These are phyloP conservation scores for Semotilus atromaculatus DNA, from an alignment of 2,797 vertebrate species.

Conservation along the genomic window DNA sequence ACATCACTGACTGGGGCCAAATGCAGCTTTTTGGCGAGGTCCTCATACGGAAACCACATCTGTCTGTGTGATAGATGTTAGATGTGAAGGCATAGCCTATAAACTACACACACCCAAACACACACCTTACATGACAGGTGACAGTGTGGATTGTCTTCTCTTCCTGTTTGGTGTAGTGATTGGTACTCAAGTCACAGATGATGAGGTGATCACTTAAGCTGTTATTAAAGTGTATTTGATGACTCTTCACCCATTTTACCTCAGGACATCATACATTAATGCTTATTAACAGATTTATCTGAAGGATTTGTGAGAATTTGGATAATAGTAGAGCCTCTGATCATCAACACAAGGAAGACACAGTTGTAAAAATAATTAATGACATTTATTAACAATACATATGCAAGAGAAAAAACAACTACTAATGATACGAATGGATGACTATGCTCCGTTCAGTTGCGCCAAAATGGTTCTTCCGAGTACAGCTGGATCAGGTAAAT, in stretches of 20 bases:
- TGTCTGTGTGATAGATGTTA: conserved; percentile 45
- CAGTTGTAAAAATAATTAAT: neutral
- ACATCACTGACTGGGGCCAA: conserved; percentile 60
- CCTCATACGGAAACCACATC: conserved; percentile 40
- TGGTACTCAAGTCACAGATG: neutral
- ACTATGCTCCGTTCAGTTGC: no score
- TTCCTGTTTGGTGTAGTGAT: neutral
- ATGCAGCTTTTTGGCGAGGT: conserved; percentile 55
- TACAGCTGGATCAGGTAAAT: neutral
- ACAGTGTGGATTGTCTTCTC: neutral
- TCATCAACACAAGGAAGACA: neutral
- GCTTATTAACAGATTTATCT: neutral
- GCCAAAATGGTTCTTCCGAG: neutral
- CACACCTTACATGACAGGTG: conserved; percentile 15
- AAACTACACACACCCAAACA: conserved; percentile 28
- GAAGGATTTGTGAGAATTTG: neutral
- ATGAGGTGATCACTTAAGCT: neutral
- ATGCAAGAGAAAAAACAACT: neutral
- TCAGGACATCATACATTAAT: neutral
- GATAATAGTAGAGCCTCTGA: neutral
- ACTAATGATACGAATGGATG: neutral
- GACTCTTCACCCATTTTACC: neutral
- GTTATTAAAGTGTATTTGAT: neutral
- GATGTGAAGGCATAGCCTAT: conserved; percentile 28
- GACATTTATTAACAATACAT: neutral